A percentile compares a stretch with the other conserved stretches of the same genome.
Conservation (phyloP, 1,140 invertebrate genomes). For the Yoshiicerus persimilis region DNA sequence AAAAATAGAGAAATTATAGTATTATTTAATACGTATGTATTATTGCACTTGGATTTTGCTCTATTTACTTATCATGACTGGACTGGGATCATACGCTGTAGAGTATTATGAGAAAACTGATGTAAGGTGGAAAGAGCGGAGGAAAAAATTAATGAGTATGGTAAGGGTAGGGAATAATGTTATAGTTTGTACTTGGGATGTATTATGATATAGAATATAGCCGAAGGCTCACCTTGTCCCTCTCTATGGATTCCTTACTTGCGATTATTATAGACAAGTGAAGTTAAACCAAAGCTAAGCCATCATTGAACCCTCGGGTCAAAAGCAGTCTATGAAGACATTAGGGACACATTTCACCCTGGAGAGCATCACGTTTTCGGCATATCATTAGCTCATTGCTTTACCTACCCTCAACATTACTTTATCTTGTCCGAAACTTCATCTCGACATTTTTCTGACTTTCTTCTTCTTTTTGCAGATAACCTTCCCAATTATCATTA, state of each 20-base stretch:
- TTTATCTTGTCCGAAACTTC: background rate
- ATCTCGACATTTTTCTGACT: background rate
- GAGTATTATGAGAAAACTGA: background rate
- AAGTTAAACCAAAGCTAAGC: background rate
- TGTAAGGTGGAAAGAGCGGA: background rate
- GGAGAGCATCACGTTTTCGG: slow-evolving; percentile 42
- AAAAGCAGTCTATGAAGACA: slow-evolving; percentile 39
- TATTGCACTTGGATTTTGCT: background rate
- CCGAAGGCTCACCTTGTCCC: background rate
- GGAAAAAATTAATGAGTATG: background rate
- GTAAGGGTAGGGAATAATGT: background rate
- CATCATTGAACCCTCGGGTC: slow-evolving; percentile 24
- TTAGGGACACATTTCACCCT: slow-evolving; percentile 40
- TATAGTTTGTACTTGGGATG: background rate
- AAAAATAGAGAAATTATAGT: background rate
- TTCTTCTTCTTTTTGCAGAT: background rate
- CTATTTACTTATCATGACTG: background rate
- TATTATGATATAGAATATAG: background rate
- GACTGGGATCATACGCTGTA: background rate
- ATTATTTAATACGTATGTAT: background rate
- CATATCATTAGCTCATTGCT: slow-evolving; percentile 40
- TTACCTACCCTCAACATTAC: slow-evolving; percentile 5
- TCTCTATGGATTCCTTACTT: background rate
- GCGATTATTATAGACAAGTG: background rate
- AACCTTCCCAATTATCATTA: background rate